Evolutionary conservation across 2,113 vertebrate genomes (phyloP), one percentile per base, ranked within the genome.

Genomic region (Pluvianellus socialis): DNA sequence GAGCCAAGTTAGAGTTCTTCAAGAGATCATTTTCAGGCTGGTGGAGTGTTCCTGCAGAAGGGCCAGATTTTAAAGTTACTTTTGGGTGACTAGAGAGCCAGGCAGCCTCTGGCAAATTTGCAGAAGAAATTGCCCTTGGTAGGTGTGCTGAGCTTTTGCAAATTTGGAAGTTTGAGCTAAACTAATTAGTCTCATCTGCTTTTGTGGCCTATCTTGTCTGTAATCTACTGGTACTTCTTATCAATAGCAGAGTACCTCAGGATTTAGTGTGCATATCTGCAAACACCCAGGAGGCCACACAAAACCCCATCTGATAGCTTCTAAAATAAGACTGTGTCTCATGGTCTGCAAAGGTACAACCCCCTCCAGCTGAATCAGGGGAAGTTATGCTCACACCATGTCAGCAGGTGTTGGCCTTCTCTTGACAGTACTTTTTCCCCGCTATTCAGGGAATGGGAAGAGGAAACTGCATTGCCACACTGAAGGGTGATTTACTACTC

Each of bases 151-250:
- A 66, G 40, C 27, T 76, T 74, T 62, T 73, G n/a, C 8, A 71
- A 15, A 44, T 55, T 24, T 49, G 50, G 5, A 88, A n/a, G 21
- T 67, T 80, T 92, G 56, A 40, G 38, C 15, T 49, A 27, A 82
- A 65, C 7, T 44, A 40, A 70, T n/a, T 47, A 0, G 1, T 55
- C 17, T 58, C 18, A 52, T 75, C 53, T 61, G 19, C 49, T 56
- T 65, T 50, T 80, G 33, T 14, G 28, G 21, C 6, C 1, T 0
- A 27, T 5, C 2, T 56, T n/a, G 21, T 66, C 24, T 20, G 0
- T 10, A 32, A 24, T n/a, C 68, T 71, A 14, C n/a, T 32, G 68
- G 27, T 16, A 42, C 12, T 38, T 80, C 56, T 63, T n/a, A 28
- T 14, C 62, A 13, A 1, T 16, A 28, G 49, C 2, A 44, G 52